These are phyloP conservation scores for Eremophila alpestris DNA, from an alignment of 2,797 vertebrate genomes.

Conservation along the genomic window DNA sequence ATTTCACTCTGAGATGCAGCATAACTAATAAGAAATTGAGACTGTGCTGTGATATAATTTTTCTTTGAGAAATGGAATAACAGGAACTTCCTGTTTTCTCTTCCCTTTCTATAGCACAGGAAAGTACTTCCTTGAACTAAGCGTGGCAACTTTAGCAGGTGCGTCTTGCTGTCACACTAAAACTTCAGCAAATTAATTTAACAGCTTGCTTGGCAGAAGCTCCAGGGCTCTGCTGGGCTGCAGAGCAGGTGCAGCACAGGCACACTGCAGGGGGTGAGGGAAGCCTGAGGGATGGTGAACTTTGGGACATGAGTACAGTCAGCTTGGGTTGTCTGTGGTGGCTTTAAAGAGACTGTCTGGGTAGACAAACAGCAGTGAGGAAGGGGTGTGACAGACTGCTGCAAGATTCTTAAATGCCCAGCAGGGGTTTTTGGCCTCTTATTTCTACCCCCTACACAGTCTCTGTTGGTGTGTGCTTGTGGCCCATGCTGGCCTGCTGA, in stretches of 20 bases:
- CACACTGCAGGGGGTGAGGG: background rate
- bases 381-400: background rate
- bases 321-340: background rate
- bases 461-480: background rate
- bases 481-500: background rate
- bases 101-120: conserved; percentile 55
- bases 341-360: background rate
- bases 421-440: background rate
- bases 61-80: background rate
- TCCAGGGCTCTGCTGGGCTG: background rate
- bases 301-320: background rate
- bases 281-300: background rate
- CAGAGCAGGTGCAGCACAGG: background rate
- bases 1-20: background rate
- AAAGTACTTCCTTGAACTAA: background rate
- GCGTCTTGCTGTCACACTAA: background rate
- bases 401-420: background rate
- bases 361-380: background rate
- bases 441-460: background rate
- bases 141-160: conserved; percentile 65
- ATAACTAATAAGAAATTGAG: background rate
- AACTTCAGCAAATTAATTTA: background rate
- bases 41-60: background rate
- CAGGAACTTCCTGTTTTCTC: background rate
- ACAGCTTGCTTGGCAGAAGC: background rate